These are phyloP conservation scores for Hetaerina titia DNA, from an alignment of 2,888 invertebrate genomes.

Conservation along the genomic window DNA sequence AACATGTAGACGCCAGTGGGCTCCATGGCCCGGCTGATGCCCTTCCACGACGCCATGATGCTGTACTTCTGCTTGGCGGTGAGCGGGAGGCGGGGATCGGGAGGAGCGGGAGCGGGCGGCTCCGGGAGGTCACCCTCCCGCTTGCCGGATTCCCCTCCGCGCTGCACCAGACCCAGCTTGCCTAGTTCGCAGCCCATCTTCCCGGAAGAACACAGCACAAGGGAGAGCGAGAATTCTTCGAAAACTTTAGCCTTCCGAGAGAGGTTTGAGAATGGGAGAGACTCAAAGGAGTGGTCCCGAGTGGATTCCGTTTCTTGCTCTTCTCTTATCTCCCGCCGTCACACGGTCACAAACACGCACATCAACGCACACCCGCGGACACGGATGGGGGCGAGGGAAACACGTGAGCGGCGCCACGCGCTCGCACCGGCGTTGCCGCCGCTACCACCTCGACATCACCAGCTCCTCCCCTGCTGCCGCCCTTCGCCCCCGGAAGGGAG, in stretches of 20 bases:
- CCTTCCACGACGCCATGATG: conserved; percentile 95
- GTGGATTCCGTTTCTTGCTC: too few relatives aligned
- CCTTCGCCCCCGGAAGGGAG: too few relatives aligned
- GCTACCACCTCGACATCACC: too few relatives aligned
- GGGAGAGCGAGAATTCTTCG: not conserved
- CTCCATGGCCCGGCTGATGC: conserved; percentile 92
- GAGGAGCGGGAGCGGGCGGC: conserved; percentile 84
- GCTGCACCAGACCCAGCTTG: conserved; percentile 56
- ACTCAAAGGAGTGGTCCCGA: too few relatives aligned
- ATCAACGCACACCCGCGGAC: too few relatives aligned
- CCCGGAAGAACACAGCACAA: not conserved
- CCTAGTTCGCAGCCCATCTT: conserved; percentile 81
- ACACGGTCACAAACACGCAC: too few relatives aligned
- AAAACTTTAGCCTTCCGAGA: not conserved
- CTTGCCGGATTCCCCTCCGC: conserved; percentile 4
- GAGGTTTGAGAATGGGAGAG: too few relatives aligned
- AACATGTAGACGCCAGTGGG: conserved; percentile 95
- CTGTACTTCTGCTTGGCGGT: conserved; percentile 93
- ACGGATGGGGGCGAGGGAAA: too few relatives aligned
- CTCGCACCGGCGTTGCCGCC: too few relatives aligned
- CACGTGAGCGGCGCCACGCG: too few relatives aligned
- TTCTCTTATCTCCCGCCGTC: too few relatives aligned
- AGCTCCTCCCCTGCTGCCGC: too few relatives aligned
- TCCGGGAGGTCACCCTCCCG: conserved; percentile 54
- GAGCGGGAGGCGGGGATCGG: conserved; percentile 89